Evolutionary conservation across 2,797 vertebrate genomes (phyloP), one percentile per base, ranked within the genome.

Genomic region (Labeo calbasu): DNA sequence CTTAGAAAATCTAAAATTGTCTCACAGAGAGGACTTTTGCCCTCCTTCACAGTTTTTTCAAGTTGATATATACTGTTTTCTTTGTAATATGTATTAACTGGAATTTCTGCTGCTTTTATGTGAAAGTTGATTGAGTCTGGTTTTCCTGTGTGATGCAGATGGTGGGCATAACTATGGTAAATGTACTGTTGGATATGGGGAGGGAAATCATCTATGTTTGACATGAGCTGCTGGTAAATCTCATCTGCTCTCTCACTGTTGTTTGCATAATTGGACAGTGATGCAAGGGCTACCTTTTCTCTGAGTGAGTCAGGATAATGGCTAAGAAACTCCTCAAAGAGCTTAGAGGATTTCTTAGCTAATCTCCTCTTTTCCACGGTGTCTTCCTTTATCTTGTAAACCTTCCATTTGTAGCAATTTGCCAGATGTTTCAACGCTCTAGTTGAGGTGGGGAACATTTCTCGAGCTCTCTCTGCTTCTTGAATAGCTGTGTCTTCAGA

Each of bases 61-160:
- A 81, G 79, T 19, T 48, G 15, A 10, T n/a, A 10, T 17, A 72
- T 72, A 25, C 79, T 81, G 10, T 46, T 81, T 14, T 43, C 0
- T 57, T 23, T 71, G 1, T 70, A 14, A 17, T 0, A 0, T 19
- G 79, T 14, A 21, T 61, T 4, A 7, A 0, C 12, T 57, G n/a
- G 53, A 9, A 72, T 81, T 81, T 61, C 19, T 46, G 2, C 79
- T 28, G 9, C 68, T 21, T 81, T 81, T 21, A 46, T 81, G 68
- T 81, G 14, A 55, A 28, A 48, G 2, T 48, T 2, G 40, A 66
- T 25, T 8, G 82, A 77, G 0, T 77, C 48, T 1, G 43, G 43
- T 10, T 9, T 14, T 77, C 13, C 32, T 43, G 3, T 25, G 5
- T 1, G 0, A 5, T 21, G 0, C 21, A 69, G 81, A 66, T 57